Conservation (phyloP, 1,140 invertebrate species). For the Hestina assimilis region DNA sequence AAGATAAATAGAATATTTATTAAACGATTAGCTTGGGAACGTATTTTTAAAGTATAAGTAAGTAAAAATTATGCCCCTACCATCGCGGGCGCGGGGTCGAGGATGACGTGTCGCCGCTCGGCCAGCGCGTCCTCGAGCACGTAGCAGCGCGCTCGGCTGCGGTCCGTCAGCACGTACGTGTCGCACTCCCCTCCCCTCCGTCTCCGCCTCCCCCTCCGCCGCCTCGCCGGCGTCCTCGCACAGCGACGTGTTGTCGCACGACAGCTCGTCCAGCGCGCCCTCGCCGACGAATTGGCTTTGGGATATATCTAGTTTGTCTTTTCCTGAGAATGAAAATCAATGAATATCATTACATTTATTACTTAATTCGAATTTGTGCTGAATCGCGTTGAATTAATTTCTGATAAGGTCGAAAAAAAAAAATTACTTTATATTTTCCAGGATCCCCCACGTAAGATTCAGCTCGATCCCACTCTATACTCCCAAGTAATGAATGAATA, state of each 20-base stretch:
- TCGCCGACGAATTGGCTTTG: conserved; percentile 29
- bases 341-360: not conserved
- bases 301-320: conserved; percentile 48
- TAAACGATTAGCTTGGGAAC: too few species aligned
- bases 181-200: conserved; percentile 32
- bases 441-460: too few species aligned
- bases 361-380: too few species aligned
- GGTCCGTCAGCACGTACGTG: conserved; percentile 69
- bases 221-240: conserved; percentile 42
- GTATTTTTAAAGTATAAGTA: too few species aligned
- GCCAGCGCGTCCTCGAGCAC: conserved; percentile 57
- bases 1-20: not conserved
- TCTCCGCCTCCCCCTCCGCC: conserved; percentile 33
- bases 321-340: conserved; percentile 29
- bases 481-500: too few species aligned
- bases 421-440: too few species aligned
- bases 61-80: not conserved
- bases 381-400: too few species aligned
- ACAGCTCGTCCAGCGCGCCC: conserved; percentile 43
- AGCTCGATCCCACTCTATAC: too few species aligned
- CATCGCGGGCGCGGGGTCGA: conserved; percentile 48
- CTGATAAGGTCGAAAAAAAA: too few species aligned
- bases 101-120: conserved; percentile 51
- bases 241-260: conserved; percentile 58
- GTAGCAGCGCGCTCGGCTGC: conserved; percentile 55